Percentiles rank a stretch among this genome's conserved stretches.
These are phyloP conservation scores for Apodemia mormo DNA, from an alignment of 2,888 invertebrate species.

Conservation along the genomic window DNA sequence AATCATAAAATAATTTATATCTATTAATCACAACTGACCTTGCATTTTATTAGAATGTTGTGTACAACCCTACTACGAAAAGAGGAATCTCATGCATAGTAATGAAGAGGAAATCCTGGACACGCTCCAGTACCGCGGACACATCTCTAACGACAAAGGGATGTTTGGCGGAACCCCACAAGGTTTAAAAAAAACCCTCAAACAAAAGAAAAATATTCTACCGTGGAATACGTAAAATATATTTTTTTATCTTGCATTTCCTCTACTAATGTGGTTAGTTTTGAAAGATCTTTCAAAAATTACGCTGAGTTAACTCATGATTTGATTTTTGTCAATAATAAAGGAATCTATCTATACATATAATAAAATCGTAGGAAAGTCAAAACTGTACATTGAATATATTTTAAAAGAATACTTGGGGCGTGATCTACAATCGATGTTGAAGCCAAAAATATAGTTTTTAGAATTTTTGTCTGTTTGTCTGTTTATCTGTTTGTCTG, in stretches of 20 bases:
- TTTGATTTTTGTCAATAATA: no score
- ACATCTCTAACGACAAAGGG: conserved; percentile 12
- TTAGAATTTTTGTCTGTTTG: no score
- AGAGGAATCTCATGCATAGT: conserved; percentile 51
- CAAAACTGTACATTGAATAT: no score
- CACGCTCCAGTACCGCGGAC: conserved; percentile 35
- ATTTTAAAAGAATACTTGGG: no score
- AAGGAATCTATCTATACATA: no score
- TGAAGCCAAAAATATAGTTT: no score
- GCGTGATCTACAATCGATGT: no score
- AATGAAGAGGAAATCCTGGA: conserved; percentile 43
- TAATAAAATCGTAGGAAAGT: no score
- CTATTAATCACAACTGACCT: neutral
- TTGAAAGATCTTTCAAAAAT: no score
- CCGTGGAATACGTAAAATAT: neutral
- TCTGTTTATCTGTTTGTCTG: no score
- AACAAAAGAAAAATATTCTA: conserved; percentile 6
- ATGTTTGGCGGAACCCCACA: conserved; percentile 14
- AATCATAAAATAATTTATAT: neutral
- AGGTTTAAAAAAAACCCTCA: neutral
- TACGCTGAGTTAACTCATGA: no score
- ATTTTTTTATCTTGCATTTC: neutral
- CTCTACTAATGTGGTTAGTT: no score
- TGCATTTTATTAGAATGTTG: conserved; percentile 1
- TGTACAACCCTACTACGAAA: conserved; percentile 35